phyloP scores from a whole-genome alignment of 1,140 invertebrate genomes.

The Bombus huntii region DNA sequence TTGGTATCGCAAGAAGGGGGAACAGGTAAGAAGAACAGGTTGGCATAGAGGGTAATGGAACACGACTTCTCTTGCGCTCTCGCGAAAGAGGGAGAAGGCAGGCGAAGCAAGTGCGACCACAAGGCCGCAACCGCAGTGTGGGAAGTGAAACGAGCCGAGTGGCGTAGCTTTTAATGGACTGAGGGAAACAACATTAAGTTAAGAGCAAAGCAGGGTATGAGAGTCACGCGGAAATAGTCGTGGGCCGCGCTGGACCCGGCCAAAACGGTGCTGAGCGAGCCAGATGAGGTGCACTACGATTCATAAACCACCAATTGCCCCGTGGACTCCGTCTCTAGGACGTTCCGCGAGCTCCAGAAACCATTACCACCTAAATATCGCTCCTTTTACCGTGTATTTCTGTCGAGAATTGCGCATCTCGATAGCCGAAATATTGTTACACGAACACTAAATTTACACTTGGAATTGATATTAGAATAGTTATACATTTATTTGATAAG shows the following conservation, averaged over 20 bases:
- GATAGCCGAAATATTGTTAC: too few relatives aligned
- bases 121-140: slow-evolving; percentile 77
- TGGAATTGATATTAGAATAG: too few relatives aligned
- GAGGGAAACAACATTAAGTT: slow-evolving; percentile 80
- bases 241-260: slow-evolving; percentile 58
- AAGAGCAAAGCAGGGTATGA: slow-evolving; percentile 74
- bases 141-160: slow-evolving; percentile 81
- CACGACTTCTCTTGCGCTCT: slow-evolving; percentile 68
- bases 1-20: slow-evolving; percentile 43
- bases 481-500: too few relatives aligned
- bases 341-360: slow-evolving; percentile 14
- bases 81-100: slow-evolving; percentile 54
- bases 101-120: slow-evolving; percentile 67
- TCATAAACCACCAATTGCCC: slow-evolving; percentile 82
- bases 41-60: slow-evolving; percentile 70
- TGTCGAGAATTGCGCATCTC: too few relatives aligned
- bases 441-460: too few relatives aligned
- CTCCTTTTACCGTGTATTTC: fast-evolving
- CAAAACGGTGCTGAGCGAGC: slow-evolving; percentile 28
- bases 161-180: slow-evolving; percentile 81
- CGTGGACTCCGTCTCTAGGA: slow-evolving; percentile 63
- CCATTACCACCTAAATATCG: slow-evolving; percentile 14
- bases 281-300: slow-evolving; percentile 75
- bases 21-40: slow-evolving; percentile 63
- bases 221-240: slow-evolving; percentile 77